Conservation (phyloP, 2,888 invertebrate genomes). For the Drosophila peninsularis region DNA sequence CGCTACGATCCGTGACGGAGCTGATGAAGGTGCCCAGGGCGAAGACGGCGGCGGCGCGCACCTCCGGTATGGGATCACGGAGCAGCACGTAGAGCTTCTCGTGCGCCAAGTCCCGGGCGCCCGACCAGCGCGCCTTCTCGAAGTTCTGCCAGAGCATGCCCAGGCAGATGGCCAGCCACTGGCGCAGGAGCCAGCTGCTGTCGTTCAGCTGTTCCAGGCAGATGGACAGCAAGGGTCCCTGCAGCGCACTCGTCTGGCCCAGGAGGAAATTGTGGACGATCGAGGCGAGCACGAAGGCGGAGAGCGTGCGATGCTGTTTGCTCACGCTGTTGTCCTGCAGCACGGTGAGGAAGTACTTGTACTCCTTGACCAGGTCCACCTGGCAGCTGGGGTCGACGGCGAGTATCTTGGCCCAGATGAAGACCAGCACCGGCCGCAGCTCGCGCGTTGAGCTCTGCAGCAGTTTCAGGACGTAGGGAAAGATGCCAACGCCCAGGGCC, state of each 20-base stretch:
- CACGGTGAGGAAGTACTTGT: conserved; percentile 97
- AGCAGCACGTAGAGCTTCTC: conserved; percentile 95
- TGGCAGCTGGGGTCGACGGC: conserved; percentile 98
- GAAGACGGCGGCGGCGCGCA: conserved; percentile 96
- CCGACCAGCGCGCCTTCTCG: conserved; percentile 96
- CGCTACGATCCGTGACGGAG: conserved; percentile 92
- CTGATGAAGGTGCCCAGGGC: conserved; percentile 97
- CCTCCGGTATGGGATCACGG: conserved; percentile 94
- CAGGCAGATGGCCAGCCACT: conserved; percentile 97
- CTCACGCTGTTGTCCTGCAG: conserved; percentile 94
- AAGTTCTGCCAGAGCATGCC: conserved; percentile 95
- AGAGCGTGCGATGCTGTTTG: conserved; percentile 94
- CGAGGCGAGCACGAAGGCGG: conserved; percentile 97
- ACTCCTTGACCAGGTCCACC: conserved; percentile 96
- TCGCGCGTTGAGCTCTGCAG: conserved; percentile 97
- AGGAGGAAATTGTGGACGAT: conserved; percentile 95
- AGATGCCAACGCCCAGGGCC: conserved; percentile 98
- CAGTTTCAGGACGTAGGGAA: conserved; percentile 98
- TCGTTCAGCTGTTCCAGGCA: conserved; percentile 95
- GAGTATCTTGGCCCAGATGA: conserved; percentile 99
- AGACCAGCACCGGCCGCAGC: conserved; percentile 95
- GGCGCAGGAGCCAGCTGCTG: conserved; percentile 88
- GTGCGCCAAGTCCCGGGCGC: conserved; percentile 97
- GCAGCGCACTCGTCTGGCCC: conserved; percentile 95
- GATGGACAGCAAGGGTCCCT: conserved; percentile 95